Evolutionary conservation across 2,888 invertebrate species (phyloP), one percentile per base, ranked within the genome.

Genomic region (Stenolophus ochropezus): DNA sequence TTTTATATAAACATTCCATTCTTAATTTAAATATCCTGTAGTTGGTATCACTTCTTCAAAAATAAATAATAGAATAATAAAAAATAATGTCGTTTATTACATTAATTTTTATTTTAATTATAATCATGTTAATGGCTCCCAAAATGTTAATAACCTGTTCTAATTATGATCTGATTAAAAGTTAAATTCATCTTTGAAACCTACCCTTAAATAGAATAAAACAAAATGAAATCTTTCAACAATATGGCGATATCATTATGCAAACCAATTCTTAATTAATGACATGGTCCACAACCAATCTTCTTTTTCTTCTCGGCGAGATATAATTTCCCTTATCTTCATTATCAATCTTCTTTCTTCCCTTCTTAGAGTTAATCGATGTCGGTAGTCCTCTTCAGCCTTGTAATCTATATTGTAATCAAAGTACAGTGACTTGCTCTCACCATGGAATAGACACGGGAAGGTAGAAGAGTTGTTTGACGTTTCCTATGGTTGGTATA

Each of bases 401-500:
- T 47, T 74, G 73, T 81, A 81, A 81, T 81, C 80, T 81, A 81
- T 81, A 81, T 81, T 81, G 80, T 81, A 81, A 81, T 81, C 80
- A 56, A 81, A 81, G 25, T 73, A 71, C 27, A 20, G 79, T 47
- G 51, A 25, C 71, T 71, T 51, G 61, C 53, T 51, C 65, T 69
- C 65, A 47, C 73, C 4, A 23, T 11, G 14, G 8, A n/a, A 11
- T 18, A 33, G 27, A 69, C 65, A 33, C 27, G 65, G 11, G 33
- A 14, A 11, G 33, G 2, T 33, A 11, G 18, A 69, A 4, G 8
- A 1, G 20, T 73, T 21, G 21, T 51, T 49, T n/a, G 21, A n/a
- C 2, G 47, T 25, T 73, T 51, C n/a, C 21, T 11, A 33, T 14
- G 16, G 20, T 1, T 6, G 4, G 65, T n/a, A 33, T 27, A 14